Evolutionary conservation across 35 echinoderm and acorn worm genomes (phyloP).

Genomic region (Apostichopus japonicus): DNA sequence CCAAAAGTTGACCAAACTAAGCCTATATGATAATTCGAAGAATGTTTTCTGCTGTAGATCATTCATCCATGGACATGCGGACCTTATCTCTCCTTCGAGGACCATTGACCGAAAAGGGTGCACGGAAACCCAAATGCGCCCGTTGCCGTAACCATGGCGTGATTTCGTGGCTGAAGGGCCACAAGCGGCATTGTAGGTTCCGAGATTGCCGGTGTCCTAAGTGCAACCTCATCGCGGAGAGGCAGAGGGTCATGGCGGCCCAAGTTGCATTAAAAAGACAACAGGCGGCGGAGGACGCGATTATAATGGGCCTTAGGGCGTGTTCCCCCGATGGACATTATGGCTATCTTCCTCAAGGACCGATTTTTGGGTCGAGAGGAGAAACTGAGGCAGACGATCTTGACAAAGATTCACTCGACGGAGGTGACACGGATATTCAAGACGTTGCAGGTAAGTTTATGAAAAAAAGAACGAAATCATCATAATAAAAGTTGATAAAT

Average conservation of each 20-base stretch:
- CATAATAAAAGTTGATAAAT: not conserved
- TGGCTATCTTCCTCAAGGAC: constrained; percentile 57
- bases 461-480: not conserved
- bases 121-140: constrained; percentile 97
- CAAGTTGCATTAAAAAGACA: constrained; percentile 97
- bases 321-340: constrained; percentile 91
- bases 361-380: constrained; percentile 52
- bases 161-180: constrained; percentile 98
- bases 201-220: constrained; percentile 95
- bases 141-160: constrained; percentile 97
- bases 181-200: constrained; percentile 96
- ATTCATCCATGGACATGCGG: constrained; percentile 75
- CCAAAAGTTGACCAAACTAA: no score
- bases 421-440: constrained; percentile 31
- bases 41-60: constrained; percentile 67
- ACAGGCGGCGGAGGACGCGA: constrained; percentile 98
- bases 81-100: constrained; percentile 90
- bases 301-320: constrained; percentile 89
- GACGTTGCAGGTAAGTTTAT: constrained; percentile 37
- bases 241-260: constrained; percentile 98
- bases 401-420: constrained; percentile 63
- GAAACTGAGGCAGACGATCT: constrained; percentile 51
- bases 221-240: constrained; percentile 96
- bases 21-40: not conserved
- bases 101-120: constrained; percentile 94